phyloP scores from a whole-genome alignment of 23 tunicate species.

The Diplosoma virens region DNA sequence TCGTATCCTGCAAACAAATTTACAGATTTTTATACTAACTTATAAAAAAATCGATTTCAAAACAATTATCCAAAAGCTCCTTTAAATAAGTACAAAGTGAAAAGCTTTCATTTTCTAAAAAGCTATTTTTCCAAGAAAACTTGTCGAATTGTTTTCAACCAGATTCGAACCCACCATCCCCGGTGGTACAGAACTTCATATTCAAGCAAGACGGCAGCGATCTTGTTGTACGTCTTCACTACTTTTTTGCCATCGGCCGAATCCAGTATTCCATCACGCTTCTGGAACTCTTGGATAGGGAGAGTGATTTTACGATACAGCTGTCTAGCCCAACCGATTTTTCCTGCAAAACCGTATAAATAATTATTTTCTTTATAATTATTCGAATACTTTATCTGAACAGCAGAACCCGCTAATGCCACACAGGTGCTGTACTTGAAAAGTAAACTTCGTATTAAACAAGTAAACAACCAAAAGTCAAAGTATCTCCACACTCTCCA shows the following conservation, averaged over 20 bases:
- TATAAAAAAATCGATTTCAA: background rate
- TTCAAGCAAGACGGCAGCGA: slow-evolving; percentile 89
- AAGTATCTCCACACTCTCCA: no score
- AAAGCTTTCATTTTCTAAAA: no score
- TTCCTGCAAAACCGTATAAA: slow-evolving; percentile 48
- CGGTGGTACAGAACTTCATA: slow-evolving; percentile 95
- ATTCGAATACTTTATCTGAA: no score
- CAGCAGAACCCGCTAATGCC: no score
- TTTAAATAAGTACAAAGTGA: no score
- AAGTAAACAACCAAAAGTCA: no score
- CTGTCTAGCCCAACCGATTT: slow-evolving; percentile 91
- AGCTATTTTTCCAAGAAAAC: no score
- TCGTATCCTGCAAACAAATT: slow-evolving; percentile 58
- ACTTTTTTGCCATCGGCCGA: slow-evolving; percentile 78
- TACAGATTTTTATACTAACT: background rate
- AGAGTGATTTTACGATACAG: slow-evolving; percentile 75
- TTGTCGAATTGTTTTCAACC: no score
- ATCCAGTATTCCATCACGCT: slow-evolving; percentile 45
- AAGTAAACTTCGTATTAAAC: no score
- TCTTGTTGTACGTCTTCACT: slow-evolving; percentile 85
- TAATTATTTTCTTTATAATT: no score
- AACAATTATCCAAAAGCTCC: no score
- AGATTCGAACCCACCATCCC: slow-evolving; percentile 73
- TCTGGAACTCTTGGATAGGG: slow-evolving; percentile 80
- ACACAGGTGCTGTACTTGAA: no score